Base-by-base conservation (phyloP, 2,888 invertebrate genomes). In the Lumbricus terrestris region DNA sequence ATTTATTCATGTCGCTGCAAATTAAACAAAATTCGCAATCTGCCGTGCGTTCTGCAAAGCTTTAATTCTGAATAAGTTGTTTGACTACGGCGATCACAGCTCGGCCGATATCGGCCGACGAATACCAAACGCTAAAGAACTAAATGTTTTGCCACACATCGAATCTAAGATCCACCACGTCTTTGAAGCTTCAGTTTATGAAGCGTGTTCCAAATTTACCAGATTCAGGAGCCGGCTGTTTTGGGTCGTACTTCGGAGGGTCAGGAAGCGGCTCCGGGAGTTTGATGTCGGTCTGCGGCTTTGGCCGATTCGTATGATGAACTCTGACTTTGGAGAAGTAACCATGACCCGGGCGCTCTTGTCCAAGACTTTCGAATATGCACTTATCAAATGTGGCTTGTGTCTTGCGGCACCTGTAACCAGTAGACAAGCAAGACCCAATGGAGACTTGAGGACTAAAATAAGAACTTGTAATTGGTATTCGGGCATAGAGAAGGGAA, bases 331-430 rank as follows among this genome's bases (percentile, higher is more conserved):
- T 91, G n/a, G 92, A 91, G 90, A 95, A 95, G 92, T 94, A 93
- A 11, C 94, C 95, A 0, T 93, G 90, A n/a, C 93, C 92, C 13
- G 95, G 95, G 37, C 94, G 90, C n/a, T 93, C 94, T 90, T 93
- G 92, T 5, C 93, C 93, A 42, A 95, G 90, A 35, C 94, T 93
- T 69, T 94, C 93, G 47, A 93, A 93, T 37, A 94, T 91, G 91
- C 95, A 95, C 11, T 93, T 91, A 92, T 95, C 95, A 93, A 94
- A 94, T 20, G 92, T 90, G 4, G 90, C 92, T 92, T 95, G 95
- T 5, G 92, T 90, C 83, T 92, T 92, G 33, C 94, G 92, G 90
- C 95, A 95, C 4, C 95, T 95, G 92, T 37, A 93, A 93, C 88
- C 33, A 82, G 33, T 4, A 35, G 83, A 29, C 29, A 83, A 23